These are phyloP conservation scores for Vespertilio murinus DNA, from an alignment of 2,797 vertebrate genomes.

Conservation along the genomic window DNA sequence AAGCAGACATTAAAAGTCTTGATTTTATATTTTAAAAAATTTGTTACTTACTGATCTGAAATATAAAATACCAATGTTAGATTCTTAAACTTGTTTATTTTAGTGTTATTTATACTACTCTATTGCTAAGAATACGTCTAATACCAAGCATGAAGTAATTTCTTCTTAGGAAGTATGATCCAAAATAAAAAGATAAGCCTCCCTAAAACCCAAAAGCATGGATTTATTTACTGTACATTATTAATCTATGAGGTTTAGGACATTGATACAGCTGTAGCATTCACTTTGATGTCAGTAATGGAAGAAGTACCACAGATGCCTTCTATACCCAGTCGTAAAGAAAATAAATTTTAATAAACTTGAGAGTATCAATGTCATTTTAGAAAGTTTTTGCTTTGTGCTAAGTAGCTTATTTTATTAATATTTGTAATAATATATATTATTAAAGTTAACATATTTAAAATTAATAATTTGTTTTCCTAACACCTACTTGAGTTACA, in stretches of 20 bases:
- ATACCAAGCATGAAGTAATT: conserved; percentile 12
- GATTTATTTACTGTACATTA: conserved; percentile 87
- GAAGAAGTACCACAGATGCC: conserved; percentile 46
- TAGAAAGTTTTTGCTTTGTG: not conserved
- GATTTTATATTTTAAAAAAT: conserved; percentile 21
- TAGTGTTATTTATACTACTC: conserved; percentile 20
- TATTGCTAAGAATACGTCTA: conserved; percentile 50
- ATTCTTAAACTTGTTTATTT: conserved; percentile 29
- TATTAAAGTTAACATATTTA: not conserved
- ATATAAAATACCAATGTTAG: conserved; percentile 6
- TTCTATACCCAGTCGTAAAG: conserved; percentile 47
- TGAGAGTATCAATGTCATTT: conserved; percentile 24
- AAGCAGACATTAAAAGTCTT: not conserved
- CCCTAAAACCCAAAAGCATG: conserved; percentile 79
- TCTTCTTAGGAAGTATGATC: conserved; percentile 43
- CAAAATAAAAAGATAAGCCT: conserved; percentile 76
- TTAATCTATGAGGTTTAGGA: conserved; percentile 86
- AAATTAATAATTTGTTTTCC: conserved; percentile 32
- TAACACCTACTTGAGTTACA: not conserved
- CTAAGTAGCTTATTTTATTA: not conserved
- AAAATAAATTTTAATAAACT: conserved; percentile 55
- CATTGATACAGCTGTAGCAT: conserved; percentile 84
- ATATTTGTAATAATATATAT: not conserved
- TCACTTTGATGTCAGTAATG: conserved; percentile 81
- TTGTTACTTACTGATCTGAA: not conserved